Percentiles rank a stretch among this genome's conserved stretches.
Conservation (phyloP, 2,113 vertebrate genomes). For the Lepisosteus osseus region DNA sequence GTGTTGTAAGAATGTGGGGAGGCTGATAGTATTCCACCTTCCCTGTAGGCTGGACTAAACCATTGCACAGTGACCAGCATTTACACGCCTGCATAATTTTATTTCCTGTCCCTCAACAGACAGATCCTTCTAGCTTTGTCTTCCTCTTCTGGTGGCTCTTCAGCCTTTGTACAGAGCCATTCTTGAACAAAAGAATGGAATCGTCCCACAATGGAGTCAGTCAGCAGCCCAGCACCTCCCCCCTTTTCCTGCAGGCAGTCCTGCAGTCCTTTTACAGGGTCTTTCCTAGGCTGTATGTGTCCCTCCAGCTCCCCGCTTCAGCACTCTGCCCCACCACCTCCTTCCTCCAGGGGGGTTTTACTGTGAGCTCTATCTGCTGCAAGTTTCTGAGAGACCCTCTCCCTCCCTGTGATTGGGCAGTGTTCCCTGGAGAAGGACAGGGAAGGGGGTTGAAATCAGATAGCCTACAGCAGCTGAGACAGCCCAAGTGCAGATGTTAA, state of each 20-base stretch:
- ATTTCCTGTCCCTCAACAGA: not conserved
- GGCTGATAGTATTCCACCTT: not conserved
- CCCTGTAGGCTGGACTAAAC: not conserved
- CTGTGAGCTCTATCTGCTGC: slow-evolving; percentile 12
- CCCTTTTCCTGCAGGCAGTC: not conserved
- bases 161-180: not conserved
- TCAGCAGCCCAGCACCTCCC: not conserved
- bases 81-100: not conserved
- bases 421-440: slow-evolving; percentile 47
- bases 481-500: slow-evolving; percentile 44
- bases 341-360: not conserved
- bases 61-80: not conserved
- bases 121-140: not conserved
- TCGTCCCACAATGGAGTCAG: not conserved
- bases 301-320: too few species aligned
- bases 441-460: slow-evolving; percentile 44
- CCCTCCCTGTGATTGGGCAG: slow-evolving; percentile 22
- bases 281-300: not conserved
- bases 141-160: not conserved
- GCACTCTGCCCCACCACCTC: not conserved
- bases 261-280: not conserved
- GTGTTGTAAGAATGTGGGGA: not conserved
- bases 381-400: slow-evolving; percentile 22
- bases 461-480: slow-evolving; percentile 54
- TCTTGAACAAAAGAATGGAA: not conserved